Evolutionary conservation across 2,113 vertebrate genomes (phyloP), one percentile per base, ranked within the genome.

Genomic region (Chamaea fasciata): DNA sequence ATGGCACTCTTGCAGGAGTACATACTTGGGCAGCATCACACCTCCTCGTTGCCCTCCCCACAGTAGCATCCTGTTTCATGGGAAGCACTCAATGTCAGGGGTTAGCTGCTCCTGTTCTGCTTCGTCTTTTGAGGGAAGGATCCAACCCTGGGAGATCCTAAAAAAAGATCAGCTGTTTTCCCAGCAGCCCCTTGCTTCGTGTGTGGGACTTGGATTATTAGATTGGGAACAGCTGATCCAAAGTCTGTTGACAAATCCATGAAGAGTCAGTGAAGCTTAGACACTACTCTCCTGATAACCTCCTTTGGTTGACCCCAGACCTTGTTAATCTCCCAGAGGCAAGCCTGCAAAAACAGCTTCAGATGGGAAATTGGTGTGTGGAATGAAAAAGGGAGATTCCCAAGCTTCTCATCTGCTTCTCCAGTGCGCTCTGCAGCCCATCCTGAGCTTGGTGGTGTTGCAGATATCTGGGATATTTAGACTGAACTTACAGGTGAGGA

Each of bases 121-220:
- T 86, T 93, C 52, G 60, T 67, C 41, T 83, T 86, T 44, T 1
- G 0, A 69, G 39, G 47, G 64, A 92, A 83, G 35, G 50, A 89
- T 75, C 37, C 30, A 89, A 7, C 64, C 49, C 73, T 57, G 4
- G 30, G 39, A n/a, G 37, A 64, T 87, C 64, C 83, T 90, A 60
- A 96, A 94, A 93, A 95, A 53, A 77, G 88, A 93, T 90, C 64
- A 92, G 37, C 56, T 83, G 44, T 70, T 83, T 95, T 96, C 76
- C 88, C 20, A 17, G 71, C 52, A 92, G 57, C 26, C 63, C 37
- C 52, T 88, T 28, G 21, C 88, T 81, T 71, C 0, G 0, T 83
- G 79, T 93, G 88, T 92, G 83, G 60, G 73, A 64, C 69, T 89
- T 70, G 80, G 52, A 84, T 95, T 94, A 86, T 89, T 79, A 90